A percentile compares a stretch with the other conserved stretches of the same genome.
Evolutionary conservation across 2,113 vertebrate species (phyloP).

Genomic region (Pithys albifrons): DNA sequence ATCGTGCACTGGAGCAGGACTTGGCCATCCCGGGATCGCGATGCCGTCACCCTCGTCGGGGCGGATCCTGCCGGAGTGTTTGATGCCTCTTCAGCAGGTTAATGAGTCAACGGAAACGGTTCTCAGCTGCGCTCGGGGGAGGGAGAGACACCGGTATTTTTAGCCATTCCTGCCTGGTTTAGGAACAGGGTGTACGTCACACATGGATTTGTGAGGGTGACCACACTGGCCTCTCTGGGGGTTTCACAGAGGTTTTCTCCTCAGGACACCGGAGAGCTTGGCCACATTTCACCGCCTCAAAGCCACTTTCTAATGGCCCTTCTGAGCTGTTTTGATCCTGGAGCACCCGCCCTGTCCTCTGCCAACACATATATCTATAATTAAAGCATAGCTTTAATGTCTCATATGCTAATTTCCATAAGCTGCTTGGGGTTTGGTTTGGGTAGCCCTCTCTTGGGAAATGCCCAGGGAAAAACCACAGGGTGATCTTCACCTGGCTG

Average conservation of each 20-base stretch:
- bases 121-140: neutral
- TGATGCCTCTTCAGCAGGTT: neutral
- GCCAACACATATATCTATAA: conserved; percentile 17
- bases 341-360: conserved; percentile 29
- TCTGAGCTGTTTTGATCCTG: conserved; percentile 33
- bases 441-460: conserved; percentile 46
- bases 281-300: neutral
- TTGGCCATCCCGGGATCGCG: rapidly evolving
- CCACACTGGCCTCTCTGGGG: rapidly evolving
- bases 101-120: neutral
- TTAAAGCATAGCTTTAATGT: conserved; percentile 59
- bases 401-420: conserved; percentile 37
- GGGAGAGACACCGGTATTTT: neutral
- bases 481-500: neutral
- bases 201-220: neutral
- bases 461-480: conserved; percentile 48
- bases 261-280: neutral
- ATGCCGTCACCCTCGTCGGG: rapidly evolving
- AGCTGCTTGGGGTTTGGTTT: conserved; percentile 14
- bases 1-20: neutral
- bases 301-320: neutral
- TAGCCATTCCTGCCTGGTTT: neutral
- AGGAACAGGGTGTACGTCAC: rapidly evolving
- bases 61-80: neutral
- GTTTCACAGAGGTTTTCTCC: neutral